Base-by-base conservation (phyloP, 2,888 invertebrate species). In the Oligia fasciuncula region DNA sequence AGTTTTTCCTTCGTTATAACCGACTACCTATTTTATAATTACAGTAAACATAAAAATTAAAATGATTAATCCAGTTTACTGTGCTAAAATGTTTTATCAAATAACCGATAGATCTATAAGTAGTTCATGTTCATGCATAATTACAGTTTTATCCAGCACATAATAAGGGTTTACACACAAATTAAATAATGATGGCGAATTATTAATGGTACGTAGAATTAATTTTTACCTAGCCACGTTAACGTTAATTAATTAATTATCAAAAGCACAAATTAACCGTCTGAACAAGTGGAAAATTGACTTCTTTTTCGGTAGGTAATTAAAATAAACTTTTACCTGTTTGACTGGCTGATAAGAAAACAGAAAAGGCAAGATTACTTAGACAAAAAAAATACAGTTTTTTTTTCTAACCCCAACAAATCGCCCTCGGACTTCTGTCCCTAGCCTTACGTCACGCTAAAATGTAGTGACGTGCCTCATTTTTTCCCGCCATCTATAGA, bases 391-490 rank as follows among this genome's bases (percentile, higher is more conserved):
- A 46, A 5, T 0, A 57, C 13, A 1, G 1, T n/a, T 49, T 71
- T 72, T 6, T 54, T 63, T 79, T 29, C 11, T 40, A 65, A 60
- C 49, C 46, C 73, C 60, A 46, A 79, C 54, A 60, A 76, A 69
- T 74, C 73, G 71, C 73, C 81, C 77, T 80, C 78, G 75, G 79
- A 81, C 62, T 67, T 91, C 84, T 90, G 85, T 76, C 87, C 90
- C 77, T 80, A 68, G 86, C 87, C 87, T 87, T 89, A 91, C 90
- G 91, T 86, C 90, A 91, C 91, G 92, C 91, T 94, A 93, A 95
- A 95, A 95, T 94, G 95, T 95, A 94, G 94, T 94, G 95, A 95
- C 95, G 91, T 94, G 91, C 93, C 92, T 93, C 91, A 93, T 94
- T 95, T 94, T 94, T 94, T 92, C 93, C 92, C 91, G 73, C 91